Base-by-base conservation (phyloP, 2,888 invertebrate species). In the Cylindroiulus punctatus region DNA sequence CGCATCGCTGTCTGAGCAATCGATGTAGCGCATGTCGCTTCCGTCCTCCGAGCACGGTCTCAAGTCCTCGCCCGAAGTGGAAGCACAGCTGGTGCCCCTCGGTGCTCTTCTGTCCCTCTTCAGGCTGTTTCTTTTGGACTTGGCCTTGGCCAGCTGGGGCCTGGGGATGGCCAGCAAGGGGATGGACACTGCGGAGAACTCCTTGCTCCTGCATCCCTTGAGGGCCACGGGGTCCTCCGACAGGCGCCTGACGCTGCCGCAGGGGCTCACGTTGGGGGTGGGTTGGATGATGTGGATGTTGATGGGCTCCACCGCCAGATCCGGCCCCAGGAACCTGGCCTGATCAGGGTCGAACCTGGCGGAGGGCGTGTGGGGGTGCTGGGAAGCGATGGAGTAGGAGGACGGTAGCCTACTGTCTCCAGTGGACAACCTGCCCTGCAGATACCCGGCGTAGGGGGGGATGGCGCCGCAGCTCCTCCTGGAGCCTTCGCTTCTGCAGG, bases 221-320 rank as follows among this genome's bases (percentile, higher is more conserved):
- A 65, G 32, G n/a, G 85, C 44, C 36, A n/a, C 86, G 19, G 52
- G 26, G 19, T 84, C 86, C 52, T 86, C 86, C 12, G 86, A 86
- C 30, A 86, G 57, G 0, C 84, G 26, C 36, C 86, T 40, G 10
- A 32, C 94, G 90, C 96, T 96, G 52, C 94, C 94, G 90, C 94
- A 94, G 12, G 96, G 96, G 65, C 96, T 96, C 85, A 95, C 93
- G 86, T 96, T 95, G n/a, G 96, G 96, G 32, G 95, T 95, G 84
- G 95, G 94, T 90, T 95, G 94, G 88, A 95, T 95, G 88, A 95
- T 94, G 89, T 89, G 89, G 87, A 94, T 94, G 44, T 86, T 83
- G 52, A 86, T 86, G 19, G 81, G 47, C 19, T 83, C 83, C 7
- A 84, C 84, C 12, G 26, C 40, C 5, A 47, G 47, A 22, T 47